Percentiles rank a stretch among this genome's conserved stretches.
These are phyloP conservation scores for Eupithecia subumbrata DNA, from an alignment of 2,888 invertebrate genomes.

Conservation along the genomic window DNA sequence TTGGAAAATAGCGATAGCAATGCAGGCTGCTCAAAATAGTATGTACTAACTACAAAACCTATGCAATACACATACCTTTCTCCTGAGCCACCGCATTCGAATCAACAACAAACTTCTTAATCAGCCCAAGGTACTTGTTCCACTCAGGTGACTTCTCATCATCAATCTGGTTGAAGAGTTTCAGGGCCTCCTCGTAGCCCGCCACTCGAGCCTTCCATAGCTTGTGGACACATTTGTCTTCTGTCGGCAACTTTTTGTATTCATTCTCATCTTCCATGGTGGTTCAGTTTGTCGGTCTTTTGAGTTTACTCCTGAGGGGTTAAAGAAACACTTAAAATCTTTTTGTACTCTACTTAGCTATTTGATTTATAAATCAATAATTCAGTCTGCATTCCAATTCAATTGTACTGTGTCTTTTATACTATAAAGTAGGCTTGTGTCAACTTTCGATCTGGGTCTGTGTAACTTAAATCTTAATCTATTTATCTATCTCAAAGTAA, in stretches of 20 bases:
- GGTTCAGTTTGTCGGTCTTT: conserved; percentile 37
- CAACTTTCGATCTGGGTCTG: no score
- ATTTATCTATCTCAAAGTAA: no score
- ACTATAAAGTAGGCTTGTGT: no score
- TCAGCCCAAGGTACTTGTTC: conserved; percentile 93
- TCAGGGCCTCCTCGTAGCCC: conserved; percentile 97
- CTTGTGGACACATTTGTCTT: conserved; percentile 97
- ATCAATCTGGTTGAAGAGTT: conserved; percentile 93
- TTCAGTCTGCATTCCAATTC: no score
- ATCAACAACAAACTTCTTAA: conserved; percentile 97
- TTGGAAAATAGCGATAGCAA: no score
- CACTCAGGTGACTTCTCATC: conserved; percentile 98
- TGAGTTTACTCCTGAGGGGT: conserved; percentile 41
- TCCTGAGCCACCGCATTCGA: conserved; percentile 98
- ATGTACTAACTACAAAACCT: background rate
- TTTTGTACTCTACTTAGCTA: background rate
- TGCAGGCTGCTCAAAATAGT: background rate
- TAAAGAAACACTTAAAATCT: background rate
- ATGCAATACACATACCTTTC: conserved; percentile 85
- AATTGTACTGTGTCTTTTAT: no score
- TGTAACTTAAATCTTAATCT: no score
- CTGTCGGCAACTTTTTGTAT: conserved; percentile 93
- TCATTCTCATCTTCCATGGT: conserved; percentile 94
- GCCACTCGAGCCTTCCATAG: conserved; percentile 97
- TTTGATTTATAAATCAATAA: no score